Base-by-base conservation (phyloP, 2,113 vertebrate species). In the Leptobrachium ailaonicum region DNA sequence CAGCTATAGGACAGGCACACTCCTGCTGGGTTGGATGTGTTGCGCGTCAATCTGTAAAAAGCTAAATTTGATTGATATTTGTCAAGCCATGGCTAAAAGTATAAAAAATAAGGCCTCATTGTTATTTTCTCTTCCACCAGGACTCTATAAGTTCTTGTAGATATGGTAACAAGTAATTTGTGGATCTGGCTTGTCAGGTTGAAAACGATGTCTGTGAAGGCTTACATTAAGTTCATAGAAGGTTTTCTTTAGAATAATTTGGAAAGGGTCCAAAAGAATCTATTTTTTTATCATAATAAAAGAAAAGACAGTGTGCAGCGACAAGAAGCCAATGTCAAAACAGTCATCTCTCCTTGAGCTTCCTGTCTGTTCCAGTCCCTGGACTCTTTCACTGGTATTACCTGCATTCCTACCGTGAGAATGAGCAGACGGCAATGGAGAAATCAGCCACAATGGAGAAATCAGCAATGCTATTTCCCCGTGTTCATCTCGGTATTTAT, bases 381-480 rank as follows among this genome's bases (percentile, higher is more conserved):
- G 71, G 71, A 5, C 56, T 75, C n/a, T 69, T 64, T 81, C 71
- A 81, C n/a, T n/a, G 32, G 42, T 41, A 71, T 71, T 66, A 69
- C 72, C 72, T 81, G 43, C 79, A 75, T 81, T 81, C 71, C 72
- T 75, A 10, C 20, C 2, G 40, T 69, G 79, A 81, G 11, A 69
- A 73, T 58, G 9, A 47, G 63, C 79, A 81, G 79, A 56, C 64
- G 50, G 53, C 56, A 4, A 3, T 32, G 20, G 20, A 32, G 20
- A 32, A 32, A 32, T 32, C 20, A 32, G 20, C 20, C 20, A 32
- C 20, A 32, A 32, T 32, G 20, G 20, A 32, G 20, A 32, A 32
- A 32, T 32, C 20, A 32, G 41, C 53, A n/a, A 10, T 58, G 20
- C 66, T 75, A 32, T 32, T 32, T 32, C 20, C 20, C 20, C 20